Evolutionary conservation across 2,888 invertebrate genomes (phyloP).

Genomic region (Adela reaumurella): DNA sequence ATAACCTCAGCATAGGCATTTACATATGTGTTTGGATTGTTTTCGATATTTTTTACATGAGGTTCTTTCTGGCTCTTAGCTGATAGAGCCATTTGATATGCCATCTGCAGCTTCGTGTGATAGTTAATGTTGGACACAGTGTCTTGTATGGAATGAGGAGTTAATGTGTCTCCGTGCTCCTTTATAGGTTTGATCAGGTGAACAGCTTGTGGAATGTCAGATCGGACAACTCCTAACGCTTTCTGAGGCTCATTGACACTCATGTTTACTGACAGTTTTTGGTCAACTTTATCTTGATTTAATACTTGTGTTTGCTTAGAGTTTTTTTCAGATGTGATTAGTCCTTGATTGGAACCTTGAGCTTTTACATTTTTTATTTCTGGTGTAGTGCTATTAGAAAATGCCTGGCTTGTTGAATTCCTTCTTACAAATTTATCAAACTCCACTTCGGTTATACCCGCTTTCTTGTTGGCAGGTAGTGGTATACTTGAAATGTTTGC

Average conservation of each 20-base stretch:
- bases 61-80: slow-evolving; percentile 34
- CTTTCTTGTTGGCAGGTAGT: neutral
- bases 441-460: slow-evolving; percentile 39
- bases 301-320: neutral
- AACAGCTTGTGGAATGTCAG: neutral
- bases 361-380: slow-evolving; percentile 30
- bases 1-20: slow-evolving; percentile 28
- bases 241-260: neutral
- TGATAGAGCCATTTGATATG: slow-evolving; percentile 38
- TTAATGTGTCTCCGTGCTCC: neutral
- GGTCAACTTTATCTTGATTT: neutral
- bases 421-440: slow-evolving; percentile 46
- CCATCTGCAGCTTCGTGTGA: slow-evolving; percentile 39
- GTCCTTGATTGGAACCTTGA: neutral
- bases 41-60: slow-evolving; percentile 41
- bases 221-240: neutral
- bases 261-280: neutral
- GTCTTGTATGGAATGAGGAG: slow-evolving; percentile 13
- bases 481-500: neutral
- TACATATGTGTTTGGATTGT: slow-evolving; percentile 44
- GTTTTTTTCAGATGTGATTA: neutral
- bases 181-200: neutral
- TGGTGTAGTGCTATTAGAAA: slow-evolving; percentile 37
- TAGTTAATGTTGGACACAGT: slow-evolving; percentile 28
- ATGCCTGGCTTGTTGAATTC: slow-evolving; percentile 31